Conservation (phyloP, 2,888 invertebrate genomes). For the Dichetophora obliterata region DNA sequence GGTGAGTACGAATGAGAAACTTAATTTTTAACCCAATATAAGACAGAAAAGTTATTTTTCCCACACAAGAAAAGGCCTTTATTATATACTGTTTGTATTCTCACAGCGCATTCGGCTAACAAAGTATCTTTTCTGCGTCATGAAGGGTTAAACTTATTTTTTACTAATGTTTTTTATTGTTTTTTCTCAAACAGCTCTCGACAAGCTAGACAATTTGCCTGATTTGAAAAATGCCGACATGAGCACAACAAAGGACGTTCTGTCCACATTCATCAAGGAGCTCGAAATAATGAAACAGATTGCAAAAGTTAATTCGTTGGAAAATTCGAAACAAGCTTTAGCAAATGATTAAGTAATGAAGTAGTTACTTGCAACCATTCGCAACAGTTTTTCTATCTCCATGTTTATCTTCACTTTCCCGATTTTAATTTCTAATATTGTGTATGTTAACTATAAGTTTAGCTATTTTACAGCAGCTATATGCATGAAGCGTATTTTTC, state of each 20-base stretch:
- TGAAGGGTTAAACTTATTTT: background rate
- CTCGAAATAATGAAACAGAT: constrained; percentile 78
- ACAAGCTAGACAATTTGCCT: constrained; percentile 66
- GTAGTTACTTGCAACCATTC: background rate
- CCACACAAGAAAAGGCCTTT: no score
- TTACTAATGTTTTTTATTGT: background rate
- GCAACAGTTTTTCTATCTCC: no score
- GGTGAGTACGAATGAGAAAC: constrained; percentile 63
- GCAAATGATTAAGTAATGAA: constrained; percentile 8
- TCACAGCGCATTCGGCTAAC: no score
- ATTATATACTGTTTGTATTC: no score
- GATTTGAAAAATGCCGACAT: constrained; percentile 73
- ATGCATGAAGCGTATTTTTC: background rate
- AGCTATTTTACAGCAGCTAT: constrained; percentile 3
- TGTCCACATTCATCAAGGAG: constrained; percentile 82
- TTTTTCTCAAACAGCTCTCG: constrained; percentile 54
- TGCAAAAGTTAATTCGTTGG: constrained; percentile 72
- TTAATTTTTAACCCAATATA: no score
- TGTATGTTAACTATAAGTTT: background rate
- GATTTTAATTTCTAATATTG: background rate
- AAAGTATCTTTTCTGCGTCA: no score
- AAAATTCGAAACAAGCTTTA: constrained; percentile 55
- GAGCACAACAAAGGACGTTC: constrained; percentile 77
- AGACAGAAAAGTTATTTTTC: no score
- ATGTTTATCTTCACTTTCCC: background rate